Evolutionary conservation across 1,140 invertebrate genomes (phyloP).

Genomic region (Cyrtorhinus lividipennis): DNA sequence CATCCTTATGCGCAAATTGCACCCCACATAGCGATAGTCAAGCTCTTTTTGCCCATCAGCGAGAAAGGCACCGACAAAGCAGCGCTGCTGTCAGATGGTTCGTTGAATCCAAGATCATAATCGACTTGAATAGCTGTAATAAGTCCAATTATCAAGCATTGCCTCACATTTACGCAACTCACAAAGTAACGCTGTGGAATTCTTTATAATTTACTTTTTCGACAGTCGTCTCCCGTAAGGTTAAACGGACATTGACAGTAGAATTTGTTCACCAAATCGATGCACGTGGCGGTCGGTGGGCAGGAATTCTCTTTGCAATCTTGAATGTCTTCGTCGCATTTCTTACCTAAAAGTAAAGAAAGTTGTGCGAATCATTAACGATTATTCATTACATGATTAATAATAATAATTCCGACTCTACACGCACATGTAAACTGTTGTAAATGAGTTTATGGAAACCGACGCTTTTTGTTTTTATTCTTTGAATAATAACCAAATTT

Average conservation of each 20-base stretch:
- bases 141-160: too few relatives aligned
- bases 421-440: too few relatives aligned
- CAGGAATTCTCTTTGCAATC: constrained; percentile 90
- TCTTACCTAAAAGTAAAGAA: constrained; percentile 44
- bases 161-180: too few relatives aligned
- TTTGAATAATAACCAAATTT: too few relatives aligned
- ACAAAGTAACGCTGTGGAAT: too few relatives aligned
- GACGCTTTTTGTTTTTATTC: too few relatives aligned
- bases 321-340: constrained; percentile 82
- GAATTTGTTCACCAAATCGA: constrained; percentile 82
- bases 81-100: constrained; percentile 71
- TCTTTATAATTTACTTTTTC: constrained; percentile 77
- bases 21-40: constrained; percentile 93
- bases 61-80: constrained; percentile 76
- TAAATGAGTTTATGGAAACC: too few relatives aligned
- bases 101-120: constrained; percentile 89
- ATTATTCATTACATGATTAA: not conserved
- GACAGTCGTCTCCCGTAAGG: constrained; percentile 86
- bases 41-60: constrained; percentile 54
- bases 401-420: too few relatives aligned
- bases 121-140: constrained; percentile 78
- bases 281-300: constrained; percentile 82
- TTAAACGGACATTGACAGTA: constrained; percentile 95
- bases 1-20: constrained; percentile 77
- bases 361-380: not conserved